Conservation (phyloP, 2,113 vertebrate genomes). For the Triplophysa tibetana region DNA sequence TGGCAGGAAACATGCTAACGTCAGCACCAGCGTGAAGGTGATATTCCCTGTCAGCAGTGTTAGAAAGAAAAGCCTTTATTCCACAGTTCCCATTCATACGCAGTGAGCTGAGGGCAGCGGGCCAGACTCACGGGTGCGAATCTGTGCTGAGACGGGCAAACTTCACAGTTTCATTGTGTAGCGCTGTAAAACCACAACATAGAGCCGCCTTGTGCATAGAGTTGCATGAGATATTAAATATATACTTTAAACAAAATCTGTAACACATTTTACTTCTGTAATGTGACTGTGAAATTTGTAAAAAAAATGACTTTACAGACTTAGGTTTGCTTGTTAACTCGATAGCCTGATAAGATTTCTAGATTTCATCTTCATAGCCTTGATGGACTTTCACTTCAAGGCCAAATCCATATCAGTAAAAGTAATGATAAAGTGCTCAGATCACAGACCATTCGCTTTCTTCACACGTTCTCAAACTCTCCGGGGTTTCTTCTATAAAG, state of each 20-base stretch:
- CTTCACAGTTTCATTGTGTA: conserved; percentile 1
- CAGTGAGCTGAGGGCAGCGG: conserved; percentile 2
- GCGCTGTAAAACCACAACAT: neutral
- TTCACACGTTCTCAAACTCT: conserved; percentile 10
- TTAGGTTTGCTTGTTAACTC: no score
- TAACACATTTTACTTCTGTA: neutral
- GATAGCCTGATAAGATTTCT: neutral
- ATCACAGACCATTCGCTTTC: neutral
- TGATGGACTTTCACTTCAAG: conserved; percentile 11
- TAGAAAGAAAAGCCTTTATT: conserved; percentile 35
- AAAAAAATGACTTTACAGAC: no score
- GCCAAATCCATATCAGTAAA: conserved; percentile 25
- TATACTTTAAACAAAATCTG: neutral
- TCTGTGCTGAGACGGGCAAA: conserved; percentile 11
- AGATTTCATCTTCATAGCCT: neutral
- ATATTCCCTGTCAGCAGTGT: conserved; percentile 24
- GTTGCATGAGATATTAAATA: neutral
- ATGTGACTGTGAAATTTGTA: neutral
- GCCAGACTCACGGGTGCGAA: neutral
- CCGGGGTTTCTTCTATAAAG: neutral
- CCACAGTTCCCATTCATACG: conserved; percentile 29
- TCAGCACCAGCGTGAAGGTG: conserved; percentile 30
- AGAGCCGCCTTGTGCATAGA: neutral
- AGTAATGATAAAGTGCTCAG: conserved; percentile 4
- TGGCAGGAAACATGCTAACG: neutral